Evolutionary conservation across 2,113 vertebrate genomes (phyloP).

Genomic region (Xiphophorus couchianus): DNA sequence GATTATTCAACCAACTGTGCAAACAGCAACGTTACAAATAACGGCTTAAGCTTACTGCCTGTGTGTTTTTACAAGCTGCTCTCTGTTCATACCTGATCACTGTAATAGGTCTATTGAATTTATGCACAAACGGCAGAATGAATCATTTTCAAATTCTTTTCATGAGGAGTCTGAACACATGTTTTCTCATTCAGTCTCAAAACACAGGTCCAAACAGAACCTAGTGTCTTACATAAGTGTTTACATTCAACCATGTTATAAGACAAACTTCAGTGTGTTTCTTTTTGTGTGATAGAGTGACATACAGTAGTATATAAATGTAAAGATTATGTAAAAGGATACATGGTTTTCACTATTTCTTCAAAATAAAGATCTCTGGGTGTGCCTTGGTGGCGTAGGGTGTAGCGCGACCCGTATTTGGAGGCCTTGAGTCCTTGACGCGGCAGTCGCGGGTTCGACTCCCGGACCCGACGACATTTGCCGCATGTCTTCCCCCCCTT

Average conservation of each 20-base stretch:
- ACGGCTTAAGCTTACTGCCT: slow-evolving; percentile 13
- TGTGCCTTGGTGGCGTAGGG: too few relatives aligned
- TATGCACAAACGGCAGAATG: slow-evolving; percentile 21
- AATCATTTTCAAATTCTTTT: slow-evolving; percentile 19
- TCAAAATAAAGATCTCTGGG: too few relatives aligned
- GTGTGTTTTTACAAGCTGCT: slow-evolving; percentile 29
- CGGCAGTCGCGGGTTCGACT: too few relatives aligned
- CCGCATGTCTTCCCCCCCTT: too few relatives aligned
- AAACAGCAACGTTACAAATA: slow-evolving; percentile 22
- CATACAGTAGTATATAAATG: too few relatives aligned
- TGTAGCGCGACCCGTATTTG: too few relatives aligned
- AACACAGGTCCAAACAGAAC: slow-evolving; percentile 29
- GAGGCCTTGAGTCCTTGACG: too few relatives aligned
- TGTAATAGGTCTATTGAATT: neutral
- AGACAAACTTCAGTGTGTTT: neutral
- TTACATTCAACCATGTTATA: neutral
- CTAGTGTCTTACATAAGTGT: neutral
- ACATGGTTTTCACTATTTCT: too few relatives aligned
- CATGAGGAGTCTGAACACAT: slow-evolving; percentile 21
- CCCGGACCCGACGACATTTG: too few relatives aligned
- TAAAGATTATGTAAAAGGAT: too few relatives aligned
- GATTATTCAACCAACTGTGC: slow-evolving; percentile 28
- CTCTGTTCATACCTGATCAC: slow-evolving; percentile 12
- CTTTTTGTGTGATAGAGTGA: neutral
- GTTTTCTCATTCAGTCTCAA: slow-evolving; percentile 32